Evolutionary conservation across 2,113 vertebrate species (phyloP).

Genomic region (Semnornis frantzii): DNA sequence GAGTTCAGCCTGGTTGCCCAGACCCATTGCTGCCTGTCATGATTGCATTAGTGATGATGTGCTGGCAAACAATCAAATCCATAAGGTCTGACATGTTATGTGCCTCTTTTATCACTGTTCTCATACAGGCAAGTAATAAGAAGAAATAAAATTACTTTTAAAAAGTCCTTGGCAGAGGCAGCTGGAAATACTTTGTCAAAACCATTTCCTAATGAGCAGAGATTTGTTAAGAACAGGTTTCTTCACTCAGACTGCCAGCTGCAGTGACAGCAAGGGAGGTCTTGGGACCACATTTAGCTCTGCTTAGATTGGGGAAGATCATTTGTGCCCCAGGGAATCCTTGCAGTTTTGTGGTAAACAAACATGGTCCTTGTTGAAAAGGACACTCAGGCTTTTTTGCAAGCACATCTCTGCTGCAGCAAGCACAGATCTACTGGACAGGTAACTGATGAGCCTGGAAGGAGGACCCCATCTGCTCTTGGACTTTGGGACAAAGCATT

Average conservation of each 20-base stretch:
- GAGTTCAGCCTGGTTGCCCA: background rate
- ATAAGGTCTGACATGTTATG: background rate
- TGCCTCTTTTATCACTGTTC: background rate
- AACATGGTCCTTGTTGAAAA: background rate
- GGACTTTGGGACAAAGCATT: background rate
- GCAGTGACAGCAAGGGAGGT: background rate
- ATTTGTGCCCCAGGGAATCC: background rate
- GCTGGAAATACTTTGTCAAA: background rate
- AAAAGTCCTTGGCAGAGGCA: background rate
- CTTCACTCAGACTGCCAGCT: background rate
- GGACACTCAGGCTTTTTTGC: background rate
- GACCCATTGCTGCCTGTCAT: accelerated
- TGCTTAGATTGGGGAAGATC: background rate
- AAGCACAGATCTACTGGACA: background rate
- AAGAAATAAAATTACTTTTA: background rate
- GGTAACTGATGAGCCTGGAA: background rate
- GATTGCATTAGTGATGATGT: background rate
- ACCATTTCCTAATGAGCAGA: background rate
- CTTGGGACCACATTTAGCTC: background rate
- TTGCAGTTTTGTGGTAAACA: background rate
- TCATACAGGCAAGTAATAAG: background rate
- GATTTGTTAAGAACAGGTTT: background rate
- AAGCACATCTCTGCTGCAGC: background rate
- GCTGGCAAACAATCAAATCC: background rate
- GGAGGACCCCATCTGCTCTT: background rate